Evolutionary conservation across 2,797 vertebrate species (phyloP).

Genomic region (Mionectes olivaceus): DNA sequence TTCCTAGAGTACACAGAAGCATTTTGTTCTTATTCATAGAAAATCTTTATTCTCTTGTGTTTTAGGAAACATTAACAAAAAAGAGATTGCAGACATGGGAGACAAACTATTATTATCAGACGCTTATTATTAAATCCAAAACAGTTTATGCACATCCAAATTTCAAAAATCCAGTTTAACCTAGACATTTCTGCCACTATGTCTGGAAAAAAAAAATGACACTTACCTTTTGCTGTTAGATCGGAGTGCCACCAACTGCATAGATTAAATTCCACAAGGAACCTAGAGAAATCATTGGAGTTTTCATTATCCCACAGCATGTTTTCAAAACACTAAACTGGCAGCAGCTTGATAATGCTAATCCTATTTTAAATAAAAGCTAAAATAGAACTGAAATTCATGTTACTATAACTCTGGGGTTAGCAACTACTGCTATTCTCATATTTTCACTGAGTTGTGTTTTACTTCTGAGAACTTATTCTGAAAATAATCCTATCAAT

Average conservation of each 20-base stretch:
- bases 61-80: background rate
- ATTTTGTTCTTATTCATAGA: background rate
- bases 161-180: background rate
- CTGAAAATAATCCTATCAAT: background rate
- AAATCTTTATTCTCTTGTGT: background rate
- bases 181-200: background rate
- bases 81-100: background rate
- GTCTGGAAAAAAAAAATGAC: background rate
- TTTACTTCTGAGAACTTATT: background rate
- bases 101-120: background rate
- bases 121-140: background rate
- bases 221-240: slow-evolving; percentile 91
- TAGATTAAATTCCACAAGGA: slow-evolving; percentile 97
- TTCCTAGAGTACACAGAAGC: background rate
- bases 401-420: background rate
- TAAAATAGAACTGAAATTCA: background rate
- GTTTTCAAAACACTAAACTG: background rate
- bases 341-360: background rate
- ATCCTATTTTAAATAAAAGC: slow-evolving; percentile 8
- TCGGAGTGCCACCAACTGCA: slow-evolving; percentile 97
- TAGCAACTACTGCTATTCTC: background rate
- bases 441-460: background rate
- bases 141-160: background rate
- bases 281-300: slow-evolving; percentile 81
- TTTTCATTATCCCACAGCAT: slow-evolving; percentile 32